These are phyloP conservation scores for Drosophila conformis DNA, from an alignment of 2,888 invertebrate species.

Conservation along the genomic window DNA sequence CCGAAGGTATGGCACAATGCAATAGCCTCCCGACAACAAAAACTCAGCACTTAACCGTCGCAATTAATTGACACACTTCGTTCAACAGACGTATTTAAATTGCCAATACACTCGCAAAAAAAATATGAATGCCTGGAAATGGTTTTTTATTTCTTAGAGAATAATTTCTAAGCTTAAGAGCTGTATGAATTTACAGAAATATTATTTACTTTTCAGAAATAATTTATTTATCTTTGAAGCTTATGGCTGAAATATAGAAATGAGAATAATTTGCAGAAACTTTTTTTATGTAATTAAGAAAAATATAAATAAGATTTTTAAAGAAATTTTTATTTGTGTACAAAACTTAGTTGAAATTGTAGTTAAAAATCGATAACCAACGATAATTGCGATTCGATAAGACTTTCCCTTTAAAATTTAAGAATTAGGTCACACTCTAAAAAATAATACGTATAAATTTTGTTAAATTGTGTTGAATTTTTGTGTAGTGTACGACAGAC, in stretches of 20 bases:
- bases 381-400: background rate
- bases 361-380: background rate
- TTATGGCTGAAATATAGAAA: background rate
- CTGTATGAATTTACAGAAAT: background rate
- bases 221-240: background rate
- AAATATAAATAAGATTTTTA: background rate
- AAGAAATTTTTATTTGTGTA: background rate
- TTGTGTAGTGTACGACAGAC: conserved; percentile 1
- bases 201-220: background rate
- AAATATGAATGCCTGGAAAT: background rate
- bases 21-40: conserved; percentile 49
- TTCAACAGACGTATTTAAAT: conserved; percentile 47
- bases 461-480: background rate
- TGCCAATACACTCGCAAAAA: conserved; percentile 12
- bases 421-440: background rate
- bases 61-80: conserved; percentile 63
- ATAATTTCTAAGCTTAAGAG: background rate
- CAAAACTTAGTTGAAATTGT: background rate
- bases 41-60: conserved; percentile 44
- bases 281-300: background rate
- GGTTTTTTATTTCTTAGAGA: background rate
- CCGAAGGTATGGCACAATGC: conserved; percentile 17
- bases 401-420: background rate
- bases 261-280: background rate
- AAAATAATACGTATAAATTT: background rate